Base-by-base conservation (phyloP, 2,888 invertebrate genomes). In the Bembecia ichneumoniformis region DNA sequence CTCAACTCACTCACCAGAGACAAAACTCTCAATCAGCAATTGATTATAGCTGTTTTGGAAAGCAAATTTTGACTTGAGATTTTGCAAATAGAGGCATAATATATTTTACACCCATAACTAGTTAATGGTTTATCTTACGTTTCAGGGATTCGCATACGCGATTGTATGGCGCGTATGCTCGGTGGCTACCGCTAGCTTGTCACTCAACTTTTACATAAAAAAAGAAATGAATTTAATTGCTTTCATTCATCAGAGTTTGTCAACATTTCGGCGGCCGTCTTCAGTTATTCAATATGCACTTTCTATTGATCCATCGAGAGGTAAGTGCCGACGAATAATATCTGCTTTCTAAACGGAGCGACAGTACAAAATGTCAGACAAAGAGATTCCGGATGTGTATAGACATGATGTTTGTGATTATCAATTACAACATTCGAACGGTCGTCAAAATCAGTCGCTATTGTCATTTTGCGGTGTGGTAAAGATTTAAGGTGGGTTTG, bases 281-380 rank as follows among this genome's bases (percentile, higher is more conserved):
- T 59, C 60, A 58, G 51, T 58, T 55, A 58, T 57, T 57, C 49
- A 54, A 54, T 52, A 47, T 60, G 60, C 61, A 66, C 68, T 73
- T 71, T 71, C 68, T 66, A 65, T 55, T 46, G 55, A 63, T 56
- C 60, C 58, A 63, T 28, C n/a, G 46, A 55, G 59, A 56, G 60
- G 62, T 62, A 62, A 28, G 28, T 28, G 28, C 59, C 63, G 54
- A 71, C 71, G 66, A 62, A 56, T 58, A 58, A 62, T 59, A 58
- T 51, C 49, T 44, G 46, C 59, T 59, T 60, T 60, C 58, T 49
- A 35, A 20, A 44, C 13, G 51, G 35, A 47, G 55, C 54, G 52
- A 56, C 50, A 54, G 55, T 55, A 47, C 48, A 50, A 46, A 53
- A 49, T 45, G 49, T 47, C 51, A 55, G 51, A 50, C 51, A 53